A percentile compares a stretch with the other conserved stretches of the same genome.
Evolutionary conservation across 2,113 vertebrate genomes (phyloP).

Genomic region (Tenrec ecaudatus): DNA sequence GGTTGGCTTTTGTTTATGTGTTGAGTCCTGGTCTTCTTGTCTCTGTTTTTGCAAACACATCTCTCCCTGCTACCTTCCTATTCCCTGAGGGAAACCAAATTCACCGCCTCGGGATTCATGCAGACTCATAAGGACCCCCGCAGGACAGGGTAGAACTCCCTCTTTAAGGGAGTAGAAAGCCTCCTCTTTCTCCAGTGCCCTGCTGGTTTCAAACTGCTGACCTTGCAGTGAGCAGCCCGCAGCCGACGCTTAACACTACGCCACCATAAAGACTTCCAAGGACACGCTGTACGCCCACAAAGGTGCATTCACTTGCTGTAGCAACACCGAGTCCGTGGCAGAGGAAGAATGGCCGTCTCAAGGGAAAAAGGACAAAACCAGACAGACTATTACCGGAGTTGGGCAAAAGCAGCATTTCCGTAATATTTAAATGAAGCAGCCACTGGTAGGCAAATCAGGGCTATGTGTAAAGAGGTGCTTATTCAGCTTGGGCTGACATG

Average conservation of each 20-base stretch:
- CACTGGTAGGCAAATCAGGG: neutral
- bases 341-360: neutral
- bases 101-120: too few relatives aligned
- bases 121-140: neutral
- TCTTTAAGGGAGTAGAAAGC: too few relatives aligned
- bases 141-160: too few relatives aligned
- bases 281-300: neutral
- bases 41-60: neutral
- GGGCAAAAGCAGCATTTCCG: neutral
- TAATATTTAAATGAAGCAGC: neutral
- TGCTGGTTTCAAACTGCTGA: too few relatives aligned
- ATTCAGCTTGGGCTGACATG: neutral
- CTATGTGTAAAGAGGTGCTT: neutral
- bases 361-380: too few relatives aligned
- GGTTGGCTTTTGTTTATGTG: too few relatives aligned
- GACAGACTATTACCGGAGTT: neutral
- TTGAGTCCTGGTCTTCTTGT: too few relatives aligned
- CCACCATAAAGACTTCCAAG: too few relatives aligned
- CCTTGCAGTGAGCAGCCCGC: too few relatives aligned
- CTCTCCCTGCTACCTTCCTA: fast-evolving
- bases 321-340: neutral
- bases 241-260: too few relatives aligned
- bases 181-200: too few relatives aligned
- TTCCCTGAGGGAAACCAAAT: neutral
- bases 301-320: neutral